These are phyloP conservation scores for Drosophila robusta DNA, from an alignment of 2,888 invertebrate species.

Conservation along the genomic window DNA sequence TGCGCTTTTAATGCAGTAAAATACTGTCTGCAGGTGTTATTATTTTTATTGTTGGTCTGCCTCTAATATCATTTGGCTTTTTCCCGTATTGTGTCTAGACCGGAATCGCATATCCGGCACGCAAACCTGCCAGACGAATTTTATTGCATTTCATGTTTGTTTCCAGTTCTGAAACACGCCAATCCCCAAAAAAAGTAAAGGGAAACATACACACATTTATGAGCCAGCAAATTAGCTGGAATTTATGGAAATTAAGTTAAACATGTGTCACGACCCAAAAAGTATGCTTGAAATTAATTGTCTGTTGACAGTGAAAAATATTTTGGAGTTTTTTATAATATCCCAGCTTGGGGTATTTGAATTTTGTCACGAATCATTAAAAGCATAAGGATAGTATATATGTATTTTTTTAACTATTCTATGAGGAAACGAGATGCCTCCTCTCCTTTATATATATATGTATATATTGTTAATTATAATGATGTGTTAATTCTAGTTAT, in stretches of 20 bases:
- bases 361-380: too few relatives aligned
- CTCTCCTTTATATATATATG: too few relatives aligned
- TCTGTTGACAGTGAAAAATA: conserved; percentile 7
- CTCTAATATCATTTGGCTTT: conserved; percentile 37
- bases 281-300: conserved; percentile 33
- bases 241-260: conserved; percentile 47
- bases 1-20: conserved; percentile 58
- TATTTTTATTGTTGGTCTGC: conserved; percentile 18
- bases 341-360: too few relatives aligned
- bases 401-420: too few relatives aligned
- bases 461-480: too few relatives aligned
- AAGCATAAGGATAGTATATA: too few relatives aligned
- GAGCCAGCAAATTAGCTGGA: conserved; percentile 26
- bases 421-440: too few relatives aligned
- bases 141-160: conserved; percentile 49
- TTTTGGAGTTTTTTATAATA: background rate
- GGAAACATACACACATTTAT: conserved; percentile 6
- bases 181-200: conserved; percentile 6
- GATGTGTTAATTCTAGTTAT: too few relatives aligned
- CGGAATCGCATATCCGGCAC: conserved; percentile 68
- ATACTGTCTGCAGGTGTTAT: conserved; percentile 48
- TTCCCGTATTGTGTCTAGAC: conserved; percentile 68
- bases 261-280: conserved; percentile 41
- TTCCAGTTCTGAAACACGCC: conserved; percentile 22
- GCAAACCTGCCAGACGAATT: conserved; percentile 52